A percentile compares a stretch with the other conserved stretches of the same genome.
Evolutionary conservation across 35 echinoderm and acorn worm species (phyloP).

Genomic region (Heliocidaris erythrogramma): DNA sequence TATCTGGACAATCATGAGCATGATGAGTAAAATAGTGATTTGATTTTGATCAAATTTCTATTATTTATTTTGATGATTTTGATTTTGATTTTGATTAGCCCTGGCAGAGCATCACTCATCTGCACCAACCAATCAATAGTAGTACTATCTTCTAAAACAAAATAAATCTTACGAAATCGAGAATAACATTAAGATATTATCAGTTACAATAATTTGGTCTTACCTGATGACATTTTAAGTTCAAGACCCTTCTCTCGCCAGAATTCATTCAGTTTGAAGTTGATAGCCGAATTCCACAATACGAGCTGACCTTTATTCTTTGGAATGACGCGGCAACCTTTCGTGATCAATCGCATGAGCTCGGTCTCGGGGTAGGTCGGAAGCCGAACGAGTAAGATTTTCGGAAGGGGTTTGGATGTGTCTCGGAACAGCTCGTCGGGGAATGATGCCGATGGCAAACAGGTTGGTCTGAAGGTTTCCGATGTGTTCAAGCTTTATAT

Average conservation of each 20-base stretch:
- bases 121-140: too few relatives aligned
- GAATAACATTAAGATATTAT: too few relatives aligned
- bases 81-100: too few relatives aligned
- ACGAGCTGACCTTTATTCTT: not conserved
- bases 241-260: not conserved
- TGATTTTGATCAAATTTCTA: too few relatives aligned
- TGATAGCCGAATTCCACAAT: not conserved
- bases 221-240: not conserved
- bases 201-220: not conserved
- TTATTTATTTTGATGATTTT: too few relatives aligned
- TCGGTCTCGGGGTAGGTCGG: not conserved
- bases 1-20: too few relatives aligned
- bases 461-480: not conserved
- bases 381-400: not conserved
- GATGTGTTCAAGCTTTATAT: not conserved
- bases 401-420: not conserved
- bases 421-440: not conserved
- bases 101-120: too few relatives aligned
- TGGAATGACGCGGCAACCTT: not conserved
- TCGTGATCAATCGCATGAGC: not conserved
- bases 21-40: too few relatives aligned
- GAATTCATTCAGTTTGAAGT: not conserved
- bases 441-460: not conserved
- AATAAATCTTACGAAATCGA: too few relatives aligned
- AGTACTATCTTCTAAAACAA: too few relatives aligned